A percentile compares a stretch with the other conserved stretches of the same genome.
Conservation (phyloP, 2,888 invertebrate species). For the Colletes collaris region DNA sequence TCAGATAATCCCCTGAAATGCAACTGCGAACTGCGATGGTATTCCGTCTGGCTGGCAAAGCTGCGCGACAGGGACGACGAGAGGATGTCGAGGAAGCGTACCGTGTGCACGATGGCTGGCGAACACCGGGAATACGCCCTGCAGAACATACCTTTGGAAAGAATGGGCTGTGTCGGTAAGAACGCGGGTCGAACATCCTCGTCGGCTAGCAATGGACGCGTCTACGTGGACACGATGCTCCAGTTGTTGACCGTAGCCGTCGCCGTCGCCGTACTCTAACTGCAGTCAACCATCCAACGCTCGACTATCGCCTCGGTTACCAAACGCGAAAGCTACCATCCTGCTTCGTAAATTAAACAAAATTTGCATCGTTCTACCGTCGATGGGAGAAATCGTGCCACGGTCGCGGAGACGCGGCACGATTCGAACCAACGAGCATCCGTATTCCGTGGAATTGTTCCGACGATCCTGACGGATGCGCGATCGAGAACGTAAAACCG, state of each 20-base stretch:
- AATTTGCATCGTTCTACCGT: too few species aligned
- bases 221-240: constrained; percentile 41
- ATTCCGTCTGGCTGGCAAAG: constrained; percentile 91
- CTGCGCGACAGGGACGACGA: constrained; percentile 93
- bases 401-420: constrained; percentile 65
- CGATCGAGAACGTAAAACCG: background rate
- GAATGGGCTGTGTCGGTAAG: constrained; percentile 92
- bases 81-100: constrained; percentile 94
- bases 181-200: constrained; percentile 77
- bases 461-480: background rate
- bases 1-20: constrained; percentile 94
- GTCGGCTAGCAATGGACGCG: constrained; percentile 20
- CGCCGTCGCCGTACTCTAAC: constrained; percentile 44
- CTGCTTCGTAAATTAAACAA: too few species aligned
- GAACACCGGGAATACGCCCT: constrained; percentile 93
- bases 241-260: constrained; percentile 26
- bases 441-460: background rate
- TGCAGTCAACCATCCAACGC: constrained; percentile 5
- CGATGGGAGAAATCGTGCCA: constrained; percentile 47
- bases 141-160: constrained; percentile 91
- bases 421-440: constrained; percentile 32
- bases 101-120: constrained; percentile 91
- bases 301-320: constrained; percentile 16
- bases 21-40: constrained; percentile 95
- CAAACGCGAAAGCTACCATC: background rate